Percentiles rank a stretch among this genome's conserved stretches.
These are phyloP conservation scores for Recurvirostra avosetta DNA, from an alignment of 2,113 vertebrate species.

Conservation along the genomic window DNA sequence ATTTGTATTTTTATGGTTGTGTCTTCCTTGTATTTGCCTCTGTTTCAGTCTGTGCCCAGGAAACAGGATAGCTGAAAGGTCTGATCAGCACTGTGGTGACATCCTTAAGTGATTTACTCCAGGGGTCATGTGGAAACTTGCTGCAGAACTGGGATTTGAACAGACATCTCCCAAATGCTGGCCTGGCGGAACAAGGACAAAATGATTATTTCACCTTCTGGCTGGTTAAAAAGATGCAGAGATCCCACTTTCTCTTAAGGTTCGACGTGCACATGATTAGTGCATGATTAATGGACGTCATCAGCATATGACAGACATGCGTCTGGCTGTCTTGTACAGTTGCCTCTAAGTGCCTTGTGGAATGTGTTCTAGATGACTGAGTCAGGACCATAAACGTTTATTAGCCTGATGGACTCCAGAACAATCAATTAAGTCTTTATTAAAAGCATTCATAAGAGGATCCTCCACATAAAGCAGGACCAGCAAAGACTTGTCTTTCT, in stretches of 20 bases:
- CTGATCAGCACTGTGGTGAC: neutral
- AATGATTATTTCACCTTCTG: neutral
- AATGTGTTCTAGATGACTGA: slow-evolving; percentile 38
- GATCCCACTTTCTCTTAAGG: neutral
- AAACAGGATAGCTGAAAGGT: neutral
- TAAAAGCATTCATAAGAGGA: slow-evolving; percentile 11
- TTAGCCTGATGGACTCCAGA: slow-evolving; percentile 4
- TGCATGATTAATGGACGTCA: neutral
- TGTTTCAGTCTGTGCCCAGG: slow-evolving; percentile 34
- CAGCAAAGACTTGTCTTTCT: neutral
- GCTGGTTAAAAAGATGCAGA: neutral
- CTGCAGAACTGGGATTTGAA: neutral
- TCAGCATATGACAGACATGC: neutral
- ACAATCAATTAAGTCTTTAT: slow-evolving; percentile 39
- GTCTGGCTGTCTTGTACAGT: neutral
- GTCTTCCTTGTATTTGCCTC: slow-evolving; percentile 64
- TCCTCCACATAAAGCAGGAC: neutral
- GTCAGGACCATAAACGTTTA: slow-evolving; percentile 24
- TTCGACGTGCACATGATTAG: neutral
- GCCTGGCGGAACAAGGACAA: neutral
- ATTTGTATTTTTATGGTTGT: slow-evolving; percentile 66
- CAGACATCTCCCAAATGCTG: accelerated
- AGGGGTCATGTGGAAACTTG: neutral
- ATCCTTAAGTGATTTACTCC: neutral
- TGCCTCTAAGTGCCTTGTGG: neutral